These are phyloP conservation scores for Drosophila kuntzei DNA, from an alignment of 2,888 invertebrate species.

Conservation along the genomic window DNA sequence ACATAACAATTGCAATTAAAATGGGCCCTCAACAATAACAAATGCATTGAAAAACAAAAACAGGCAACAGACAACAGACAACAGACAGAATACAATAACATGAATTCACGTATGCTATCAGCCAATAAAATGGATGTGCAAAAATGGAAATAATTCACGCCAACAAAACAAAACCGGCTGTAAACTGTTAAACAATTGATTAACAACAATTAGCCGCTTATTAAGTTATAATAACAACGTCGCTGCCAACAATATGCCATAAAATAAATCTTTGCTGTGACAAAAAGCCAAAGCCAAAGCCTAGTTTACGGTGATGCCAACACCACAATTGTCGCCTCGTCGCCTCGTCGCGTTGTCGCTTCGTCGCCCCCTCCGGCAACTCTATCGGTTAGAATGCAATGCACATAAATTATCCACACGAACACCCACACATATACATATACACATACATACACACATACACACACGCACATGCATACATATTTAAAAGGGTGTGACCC, in stretches of 20 bases:
- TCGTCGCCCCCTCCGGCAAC: slow-evolving; percentile 22
- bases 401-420: slow-evolving; percentile 65
- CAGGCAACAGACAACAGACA: slow-evolving; percentile 29
- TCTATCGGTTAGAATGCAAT: slow-evolving; percentile 65
- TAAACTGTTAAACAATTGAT: slow-evolving; percentile 84
- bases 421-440: neutral
- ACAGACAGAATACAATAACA: slow-evolving; percentile 19
- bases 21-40: slow-evolving; percentile 60
- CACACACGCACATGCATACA: neutral
- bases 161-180: slow-evolving; percentile 47
- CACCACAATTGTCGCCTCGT: neutral
- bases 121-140: slow-evolving; percentile 50
- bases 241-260: slow-evolving; percentile 55
- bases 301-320: slow-evolving; percentile 9
- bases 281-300: slow-evolving; percentile 47
- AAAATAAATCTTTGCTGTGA: slow-evolving; percentile 57
- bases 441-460: neutral
- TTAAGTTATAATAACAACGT: slow-evolving; percentile 78
- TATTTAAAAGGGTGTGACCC: slow-evolving; percentile 23
- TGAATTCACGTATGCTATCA: slow-evolving; percentile 15
- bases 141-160: slow-evolving; percentile 73
- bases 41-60: slow-evolving; percentile 53
- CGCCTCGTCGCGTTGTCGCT: slow-evolving; percentile 1
- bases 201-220: slow-evolving; percentile 84
- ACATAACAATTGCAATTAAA: slow-evolving; percentile 76